phyloP scores from a whole-genome alignment of 2,888 invertebrate genomes.

The Drosophila falleni region DNA sequence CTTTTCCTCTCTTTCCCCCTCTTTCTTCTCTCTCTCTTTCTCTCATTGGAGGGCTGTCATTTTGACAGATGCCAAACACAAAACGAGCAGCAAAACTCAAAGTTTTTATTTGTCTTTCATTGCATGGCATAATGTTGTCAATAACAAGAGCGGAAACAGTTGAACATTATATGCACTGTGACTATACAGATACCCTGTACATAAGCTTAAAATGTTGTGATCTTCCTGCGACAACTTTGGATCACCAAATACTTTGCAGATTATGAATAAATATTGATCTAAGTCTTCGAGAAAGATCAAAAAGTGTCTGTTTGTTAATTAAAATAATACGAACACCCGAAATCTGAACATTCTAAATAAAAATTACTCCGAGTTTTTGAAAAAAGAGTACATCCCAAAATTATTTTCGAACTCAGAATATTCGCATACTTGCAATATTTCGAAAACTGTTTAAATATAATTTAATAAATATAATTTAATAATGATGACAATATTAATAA shows the following conservation, averaged over 20 bases:
- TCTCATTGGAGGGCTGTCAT: slow-evolving; percentile 37
- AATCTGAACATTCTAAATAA: neutral
- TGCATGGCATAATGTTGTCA: slow-evolving; percentile 56
- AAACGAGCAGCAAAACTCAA: slow-evolving; percentile 67
- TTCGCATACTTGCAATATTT: too few species aligned
- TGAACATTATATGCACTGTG: neutral
- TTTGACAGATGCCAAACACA: slow-evolving; percentile 75
- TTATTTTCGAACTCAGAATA: neutral
- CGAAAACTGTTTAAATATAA: too few species aligned
- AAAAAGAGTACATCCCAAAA: neutral
- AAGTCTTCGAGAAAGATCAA: too few species aligned
- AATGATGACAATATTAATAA: neutral
- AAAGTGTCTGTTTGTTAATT: neutral
- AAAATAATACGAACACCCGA: neutral
- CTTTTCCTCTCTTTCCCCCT: neutral
- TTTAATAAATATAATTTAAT: too few species aligned
- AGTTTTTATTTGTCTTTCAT: slow-evolving; percentile 68
- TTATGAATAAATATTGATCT: too few species aligned
- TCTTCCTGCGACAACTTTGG: neutral
- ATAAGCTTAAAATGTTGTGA: neutral
- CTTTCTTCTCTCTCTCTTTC: too few species aligned
- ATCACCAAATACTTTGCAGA: neutral
- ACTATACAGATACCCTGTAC: slow-evolving; percentile 38
- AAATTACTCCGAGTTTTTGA: neutral
- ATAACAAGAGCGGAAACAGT: slow-evolving; percentile 8